Base-by-base conservation (phyloP, 2,888 invertebrate genomes). In the Parochlus steinenii region DNA sequence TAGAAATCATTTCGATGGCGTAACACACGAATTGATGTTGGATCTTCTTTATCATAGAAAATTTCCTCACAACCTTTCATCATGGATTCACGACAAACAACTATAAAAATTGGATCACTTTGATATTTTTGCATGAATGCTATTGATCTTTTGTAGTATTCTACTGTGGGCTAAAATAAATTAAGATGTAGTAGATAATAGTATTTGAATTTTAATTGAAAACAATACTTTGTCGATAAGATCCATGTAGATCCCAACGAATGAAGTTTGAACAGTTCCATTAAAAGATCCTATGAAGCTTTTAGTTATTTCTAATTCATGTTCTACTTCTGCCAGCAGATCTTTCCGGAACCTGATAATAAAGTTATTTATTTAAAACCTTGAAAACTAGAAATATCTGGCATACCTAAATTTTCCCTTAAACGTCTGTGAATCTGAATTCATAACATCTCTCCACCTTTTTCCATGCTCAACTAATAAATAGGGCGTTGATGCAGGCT, bases 101-200 rank as follows among this genome's bases (percentile, higher is more conserved):
- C 12, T 11, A 34, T 14, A n/a, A 34, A 34, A 28, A 34, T 28
- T 18, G 15, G n/a, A 22, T n/a, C 7, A 15, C 7, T 15, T n/a
- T n/a, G n/a, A n/a, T n/a, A n/a, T n/a, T n/a, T n/a, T n/a, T n/a
- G n/a, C n/a, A n/a, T n/a, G n/a, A n/a, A n/a, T n/a, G n/a, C n/a
- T 28, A 34, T 34, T 6, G 34, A 27, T 20, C 16, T 12, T 34
- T 22, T 20, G 12, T 34, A 34, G 16, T 28, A 34, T 14, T 34
- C 34, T n/a, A 23, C 8, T 17, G 34, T 27, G 3, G 28, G 14
- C 34, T 34, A 15, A n/a, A n/a, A n/a, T n/a, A n/a, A n/a, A n/a
- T n/a, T n/a, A n/a, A n/a, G n/a, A n/a, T n/a, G n/a, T n/a, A n/a
- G n/a, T n/a, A n/a, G n/a, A n/a, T n/a, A n/a, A n/a, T n/a, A n/a